Evolutionary conservation across 2,797 vertebrate species (phyloP), one percentile per base, ranked within the genome.

Genomic region (Sciurus vulgaris): DNA sequence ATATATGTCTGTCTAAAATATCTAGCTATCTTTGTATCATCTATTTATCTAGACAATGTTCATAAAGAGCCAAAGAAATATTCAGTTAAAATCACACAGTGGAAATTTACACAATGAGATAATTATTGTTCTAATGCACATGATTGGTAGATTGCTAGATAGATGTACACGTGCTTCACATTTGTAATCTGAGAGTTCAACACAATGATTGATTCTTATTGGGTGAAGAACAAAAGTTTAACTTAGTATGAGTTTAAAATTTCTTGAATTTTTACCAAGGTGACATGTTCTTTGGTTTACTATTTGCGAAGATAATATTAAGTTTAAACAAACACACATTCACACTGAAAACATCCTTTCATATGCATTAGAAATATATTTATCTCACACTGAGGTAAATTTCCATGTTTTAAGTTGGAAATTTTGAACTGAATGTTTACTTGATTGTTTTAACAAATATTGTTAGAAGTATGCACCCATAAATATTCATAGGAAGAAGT

Each of bases 401-500:
- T 97, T 97, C 51, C n/a, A 93, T 74, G 89, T 26, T 98, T 87
- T 70, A 92, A 97, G 38, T 14, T 35, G 24, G 5, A 63, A 83
- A 91, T 81, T 97, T 97, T 72, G 92, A 95, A 95, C n/a, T 85
- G 77, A 97, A 93, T 97, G 85, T 96, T 97, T 96, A 90, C 61
- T 97, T 96, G 93, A 76, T 38, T 86, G 33, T 69, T 97, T 96
- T 97, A 97, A 97, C 95, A 96, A 98, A 82, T 73, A 97, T 44
- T 95, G 90, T 89, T 97, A 96, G 76, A 88, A 85, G 97, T 91
- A 95, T 41, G 3, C 51, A 94, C 3, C 63, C 3, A 97, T 98
- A 97, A 97, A 98, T 98, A 98, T 97, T 97, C 78, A 98, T 98
- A 96, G 94, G 74, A 51, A 96, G 3, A 94, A 96, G 81, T 44